Base-by-base conservation (phyloP, 1,140 invertebrate genomes). In the Orussus abietinus region DNA sequence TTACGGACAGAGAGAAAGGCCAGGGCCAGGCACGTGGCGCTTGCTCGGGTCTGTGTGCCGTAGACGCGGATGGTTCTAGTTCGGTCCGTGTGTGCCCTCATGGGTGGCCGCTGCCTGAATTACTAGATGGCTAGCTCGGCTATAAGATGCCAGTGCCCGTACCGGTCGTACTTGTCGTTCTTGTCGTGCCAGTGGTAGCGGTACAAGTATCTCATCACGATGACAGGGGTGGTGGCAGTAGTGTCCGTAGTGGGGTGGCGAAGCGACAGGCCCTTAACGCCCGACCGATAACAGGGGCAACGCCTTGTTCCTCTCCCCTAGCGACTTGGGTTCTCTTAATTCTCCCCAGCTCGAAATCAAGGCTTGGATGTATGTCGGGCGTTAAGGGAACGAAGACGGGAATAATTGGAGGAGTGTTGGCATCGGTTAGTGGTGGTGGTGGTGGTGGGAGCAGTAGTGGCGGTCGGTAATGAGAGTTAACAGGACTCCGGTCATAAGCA, bases 1-100 rank as follows among this genome's bases (percentile, higher is more conserved):
- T 73, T 69, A 72, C 69, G 65, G 64, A 71, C 66, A 71, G 66
- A 70, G 68, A 69, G 66, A 72, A 69, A 71, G 67, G 67, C 64
- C 65, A 69, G 67, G 66, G n/a, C n/a, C 64, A 69, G 59, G 46
- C 49, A 37, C 40, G 69, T 56, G 63, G 55, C 59, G 64, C 54
- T 69, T 62, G 65, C 55, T 67, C 57, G 61, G 66, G 64, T 66
- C 64, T 62, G 62, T 64, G 59, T 60, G 56, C 59, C 61, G 59
- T 53, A 62, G 58, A 58, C 64, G 66, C 59, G 64, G 63, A 64
- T 65, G 67, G 57, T 65, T 66, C 53, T 54, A 62, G 52, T 55
- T 63, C 55, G 59, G 53, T 57, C 57, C 49, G 51, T 59, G 55
- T 59, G 52, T 60, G 59, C 61, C 57, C 61, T 57, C 59, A 57